Evolutionary conservation across 2,888 invertebrate genomes (phyloP).

Genomic region (Octonoba sinensis): DNA sequence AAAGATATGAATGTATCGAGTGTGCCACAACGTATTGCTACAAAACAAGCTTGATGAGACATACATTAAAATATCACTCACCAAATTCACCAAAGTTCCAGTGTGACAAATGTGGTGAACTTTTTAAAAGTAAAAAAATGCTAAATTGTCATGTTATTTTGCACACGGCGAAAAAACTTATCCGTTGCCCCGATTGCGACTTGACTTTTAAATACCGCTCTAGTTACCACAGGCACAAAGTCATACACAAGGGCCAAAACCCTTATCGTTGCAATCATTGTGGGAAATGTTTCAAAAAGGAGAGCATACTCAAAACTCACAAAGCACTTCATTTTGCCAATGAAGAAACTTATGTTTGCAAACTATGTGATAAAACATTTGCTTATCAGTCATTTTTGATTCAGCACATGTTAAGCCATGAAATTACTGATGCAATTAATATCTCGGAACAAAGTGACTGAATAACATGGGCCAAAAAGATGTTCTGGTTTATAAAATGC

Average conservation of each 20-base stretch:
- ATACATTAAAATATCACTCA: constrained; percentile 32
- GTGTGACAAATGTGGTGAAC: constrained; percentile 34
- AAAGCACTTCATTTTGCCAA: constrained; percentile 25
- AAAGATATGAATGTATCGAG: constrained; percentile 28
- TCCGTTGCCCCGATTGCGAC: constrained; percentile 20
- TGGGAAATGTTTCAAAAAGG: constrained; percentile 21
- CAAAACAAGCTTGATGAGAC: constrained; percentile 38
- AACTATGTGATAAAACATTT: constrained; percentile 28
- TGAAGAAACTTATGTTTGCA: constrained; percentile 31
- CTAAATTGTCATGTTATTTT: constrained; percentile 34
- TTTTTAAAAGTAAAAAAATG: constrained; percentile 34
- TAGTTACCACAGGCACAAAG: constrained; percentile 24
- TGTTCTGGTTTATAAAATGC: too few relatives aligned
- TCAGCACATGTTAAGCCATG: constrained; percentile 33
- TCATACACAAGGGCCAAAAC: constrained; percentile 22
- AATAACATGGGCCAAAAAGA: too few relatives aligned
- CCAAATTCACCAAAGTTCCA: constrained; percentile 21
- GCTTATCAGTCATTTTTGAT: constrained; percentile 28
- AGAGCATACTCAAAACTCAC: constrained; percentile 30
- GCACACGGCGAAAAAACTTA: constrained; percentile 42
- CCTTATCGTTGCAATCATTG: constrained; percentile 32
- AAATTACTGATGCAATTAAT: background rate
- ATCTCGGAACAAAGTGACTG: constrained; percentile 3
- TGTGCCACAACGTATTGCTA: constrained; percentile 36
- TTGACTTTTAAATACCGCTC: constrained; percentile 44